These are phyloP conservation scores for Antheraea pernyi DNA, from an alignment of 1,140 invertebrate genomes.

Conservation along the genomic window DNA sequence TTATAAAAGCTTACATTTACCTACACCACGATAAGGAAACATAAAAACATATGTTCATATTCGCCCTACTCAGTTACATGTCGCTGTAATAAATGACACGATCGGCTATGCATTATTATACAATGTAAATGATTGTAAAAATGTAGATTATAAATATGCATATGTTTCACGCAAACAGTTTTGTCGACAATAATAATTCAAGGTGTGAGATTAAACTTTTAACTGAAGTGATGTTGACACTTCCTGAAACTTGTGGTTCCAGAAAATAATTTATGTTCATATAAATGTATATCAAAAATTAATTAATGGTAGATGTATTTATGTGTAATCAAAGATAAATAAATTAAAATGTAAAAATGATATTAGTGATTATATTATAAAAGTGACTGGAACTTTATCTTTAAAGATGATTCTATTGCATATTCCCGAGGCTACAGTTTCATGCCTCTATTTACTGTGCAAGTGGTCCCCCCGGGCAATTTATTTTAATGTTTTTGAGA, in stretches of 20 bases:
- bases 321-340: background rate
- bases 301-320: too few species aligned
- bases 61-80: too few species aligned
- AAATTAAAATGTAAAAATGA: constrained; percentile 6
- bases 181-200: constrained; percentile 3
- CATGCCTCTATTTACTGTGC: too few species aligned
- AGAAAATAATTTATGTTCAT: background rate
- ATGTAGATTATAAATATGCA: constrained; percentile 12
- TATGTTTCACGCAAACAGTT: constrained; percentile 9
- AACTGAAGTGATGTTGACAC: background rate
- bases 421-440: background rate
- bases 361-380: background rate
- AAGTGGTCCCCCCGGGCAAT: too few species aligned
- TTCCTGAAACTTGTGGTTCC: background rate
- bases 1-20: too few species aligned
- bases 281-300: too few species aligned
- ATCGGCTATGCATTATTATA: constrained; percentile 8
- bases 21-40: too few species aligned
- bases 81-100: too few species aligned
- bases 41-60: too few species aligned
- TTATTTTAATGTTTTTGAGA: background rate
- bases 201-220: constrained; percentile 1
- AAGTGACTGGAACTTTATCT: background rate
- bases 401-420: background rate
- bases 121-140: background rate